Base-by-base conservation (phyloP, 2,113 vertebrate genomes). In the Orientallactaga bullata region DNA sequence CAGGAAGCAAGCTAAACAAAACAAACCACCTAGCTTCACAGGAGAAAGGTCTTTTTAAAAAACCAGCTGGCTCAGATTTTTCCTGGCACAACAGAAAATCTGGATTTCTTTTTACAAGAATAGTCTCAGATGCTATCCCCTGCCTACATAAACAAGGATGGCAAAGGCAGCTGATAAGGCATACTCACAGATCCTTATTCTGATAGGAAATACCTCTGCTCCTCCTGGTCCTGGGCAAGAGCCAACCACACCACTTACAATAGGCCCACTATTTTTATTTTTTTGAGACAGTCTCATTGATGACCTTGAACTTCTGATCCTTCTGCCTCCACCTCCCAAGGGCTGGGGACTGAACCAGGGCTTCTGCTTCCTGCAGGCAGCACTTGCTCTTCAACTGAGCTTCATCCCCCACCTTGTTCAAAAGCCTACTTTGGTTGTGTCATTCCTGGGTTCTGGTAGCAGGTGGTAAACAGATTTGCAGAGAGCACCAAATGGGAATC, bases 1-100 rank as follows among this genome's bases (percentile, higher is more conserved):
- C 51, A 88, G 83, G 88, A 96, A 96, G 79, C 55, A 65, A 91
- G 68, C 83, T 94, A 97, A 97, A 96, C 94, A 96, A 95, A 77
- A 63, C 76, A 89, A 94, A 88, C 65, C 35, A 93, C 32, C n/a
- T 55, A 93, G 35, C 72, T 90, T 42, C 18, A 55, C 4, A 24
- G 47, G 91, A 95, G 77, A 91, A 95, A 85, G 35, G 88, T 87
- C 91, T 90, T 76, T 93, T 90, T 76, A 12, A 96, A 92, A 94
- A 94, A 18, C 74, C 1, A 95, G 51, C 60, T 82, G 72, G 74
- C 20, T 76, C 28, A 90, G n/a, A 51, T 65, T 94, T 80, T 39
- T 90, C 78, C 69, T 35, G 73, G n/a, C 32, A 20, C 69, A 88
- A 88, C 91, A 78, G 47, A 69, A 93, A 94, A 73, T 21, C 73